Evolutionary conservation across 2,113 vertebrate genomes (phyloP).

Genomic region (Microtus pennsylvanicus): DNA sequence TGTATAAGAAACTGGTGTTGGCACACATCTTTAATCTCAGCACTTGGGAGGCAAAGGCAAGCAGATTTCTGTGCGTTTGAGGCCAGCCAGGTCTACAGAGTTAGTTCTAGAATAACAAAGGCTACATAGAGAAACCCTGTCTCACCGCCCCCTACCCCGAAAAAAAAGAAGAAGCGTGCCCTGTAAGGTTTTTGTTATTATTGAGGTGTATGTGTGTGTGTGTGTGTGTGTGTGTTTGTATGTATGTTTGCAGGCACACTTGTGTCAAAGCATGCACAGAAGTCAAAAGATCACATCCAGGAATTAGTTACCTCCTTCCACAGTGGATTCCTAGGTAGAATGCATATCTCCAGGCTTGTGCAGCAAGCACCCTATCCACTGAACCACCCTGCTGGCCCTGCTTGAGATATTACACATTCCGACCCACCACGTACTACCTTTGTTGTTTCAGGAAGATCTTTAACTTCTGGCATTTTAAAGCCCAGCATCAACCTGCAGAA

Average conservation of each 20-base stretch:
- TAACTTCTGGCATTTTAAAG: constrained; percentile 76
- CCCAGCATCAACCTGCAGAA: constrained; percentile 49
- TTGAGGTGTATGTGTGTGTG: background rate
- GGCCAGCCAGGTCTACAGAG: no score
- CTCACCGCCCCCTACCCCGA: no score
- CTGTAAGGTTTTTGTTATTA: background rate
- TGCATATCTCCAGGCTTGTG: background rate
- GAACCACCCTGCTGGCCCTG: background rate
- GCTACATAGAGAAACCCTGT: no score
- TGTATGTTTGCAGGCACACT: background rate
- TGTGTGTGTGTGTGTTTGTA: background rate
- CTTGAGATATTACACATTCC: background rate
- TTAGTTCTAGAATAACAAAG: no score
- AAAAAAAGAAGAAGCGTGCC: background rate
- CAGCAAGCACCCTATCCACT: background rate
- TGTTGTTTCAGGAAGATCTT: constrained; percentile 78
- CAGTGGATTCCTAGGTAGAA: background rate
- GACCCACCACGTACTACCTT: background rate
- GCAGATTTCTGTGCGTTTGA: no score
- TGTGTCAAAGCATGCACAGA: background rate
- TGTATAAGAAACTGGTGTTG: background rate
- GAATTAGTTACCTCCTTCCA: background rate
- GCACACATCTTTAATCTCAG: no score
- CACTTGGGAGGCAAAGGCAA: no score
- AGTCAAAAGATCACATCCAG: background rate